Base-by-base conservation (phyloP, 2,888 invertebrate species). In the Nudaria mundana region DNA sequence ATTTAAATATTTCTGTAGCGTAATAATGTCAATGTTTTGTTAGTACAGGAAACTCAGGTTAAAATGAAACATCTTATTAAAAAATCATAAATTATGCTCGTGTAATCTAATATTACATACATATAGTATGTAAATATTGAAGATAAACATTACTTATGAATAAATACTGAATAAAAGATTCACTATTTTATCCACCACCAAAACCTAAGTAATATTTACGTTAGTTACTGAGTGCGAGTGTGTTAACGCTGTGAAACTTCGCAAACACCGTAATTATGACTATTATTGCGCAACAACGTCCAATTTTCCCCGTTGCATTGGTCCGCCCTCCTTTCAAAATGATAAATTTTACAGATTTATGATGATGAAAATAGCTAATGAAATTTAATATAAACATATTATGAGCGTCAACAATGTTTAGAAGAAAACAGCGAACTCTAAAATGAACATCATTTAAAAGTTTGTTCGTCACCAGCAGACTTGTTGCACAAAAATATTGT, bases 111-210 rank as follows among this genome's bases (percentile, higher is more conserved):
- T 67, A 71, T 59, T 59, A 70, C 66, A 56, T 71, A 76, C n/a
- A n/a, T n/a, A n/a, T n/a, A n/a, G n/a, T n/a, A n/a, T n/a, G n/a
- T n/a, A 77, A 79, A 76, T 78, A 76, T 75, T 62, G 58, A 57
- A 68, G 63, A 76, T 80, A 76, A 77, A 79, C 71, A 72, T 76
- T 79, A 76, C 72, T 74, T 71, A 77, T 57, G 73, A 71, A 75
- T 71, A 74, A 76, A 78, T 78, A 79, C 71, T 74, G 74, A 78
- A 81, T 71, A 77, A 79, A 76, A 76, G 72, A 66, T 62, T 62
- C 40, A 63, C 63, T 72, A 76, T 74, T 62, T 78, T 71, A 76
- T 82, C 84, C 84, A 75, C 74, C 84, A 84, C 83, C 82, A 56
- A 71, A 71, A 69, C 69, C 66, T 73, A 78, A 75, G 70, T 80